A percentile compares a stretch with the other conserved stretches of the same genome.
These are phyloP conservation scores for Carterocephalus palaemon DNA, from an alignment of 2,888 invertebrate genomes.

Conservation along the genomic window DNA sequence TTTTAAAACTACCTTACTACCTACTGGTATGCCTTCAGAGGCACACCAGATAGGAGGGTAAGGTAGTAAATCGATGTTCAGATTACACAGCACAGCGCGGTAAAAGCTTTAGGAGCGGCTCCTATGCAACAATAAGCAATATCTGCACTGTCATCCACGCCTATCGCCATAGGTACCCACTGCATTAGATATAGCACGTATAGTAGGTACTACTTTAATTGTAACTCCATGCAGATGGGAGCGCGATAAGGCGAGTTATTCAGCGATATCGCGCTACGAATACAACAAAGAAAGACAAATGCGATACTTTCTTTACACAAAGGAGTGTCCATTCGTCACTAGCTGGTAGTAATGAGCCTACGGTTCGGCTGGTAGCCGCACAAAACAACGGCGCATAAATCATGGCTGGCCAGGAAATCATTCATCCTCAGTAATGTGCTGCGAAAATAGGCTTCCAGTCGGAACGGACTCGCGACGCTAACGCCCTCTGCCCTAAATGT, in stretches of 20 bases:
- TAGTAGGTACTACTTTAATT: constrained; percentile 27
- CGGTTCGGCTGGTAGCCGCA: constrained; percentile 47
- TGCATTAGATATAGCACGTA: constrained; percentile 15
- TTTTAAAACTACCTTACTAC: too few relatives aligned
- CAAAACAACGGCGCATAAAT: constrained; percentile 63
- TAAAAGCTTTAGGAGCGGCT: background rate
- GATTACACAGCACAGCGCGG: background rate
- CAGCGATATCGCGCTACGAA: constrained; percentile 27
- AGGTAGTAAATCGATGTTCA: constrained; percentile 1
- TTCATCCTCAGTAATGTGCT: constrained; percentile 76
- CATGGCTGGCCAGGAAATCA: constrained; percentile 74
- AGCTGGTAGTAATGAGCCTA: constrained; percentile 59
- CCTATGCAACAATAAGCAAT: constrained; percentile 11
- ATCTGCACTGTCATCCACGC: constrained; percentile 4
- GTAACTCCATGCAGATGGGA: constrained; percentile 23
- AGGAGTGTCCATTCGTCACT: constrained; percentile 67
- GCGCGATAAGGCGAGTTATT: constrained; percentile 25
- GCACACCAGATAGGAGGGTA: too few relatives aligned
- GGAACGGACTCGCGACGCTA: constrained; percentile 48
- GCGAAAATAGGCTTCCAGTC: constrained; percentile 75
- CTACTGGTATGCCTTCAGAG: too few relatives aligned
- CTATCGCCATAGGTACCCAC: constrained; percentile 4
- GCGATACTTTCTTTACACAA: constrained; percentile 59
- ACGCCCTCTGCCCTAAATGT: constrained; percentile 63
- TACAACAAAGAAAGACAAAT: constrained; percentile 68